A percentile compares a stretch with the other conserved stretches of the same genome.
Evolutionary conservation across 2,888 invertebrate species (phyloP).

Genomic region (Amblyjoppa proteus): DNA sequence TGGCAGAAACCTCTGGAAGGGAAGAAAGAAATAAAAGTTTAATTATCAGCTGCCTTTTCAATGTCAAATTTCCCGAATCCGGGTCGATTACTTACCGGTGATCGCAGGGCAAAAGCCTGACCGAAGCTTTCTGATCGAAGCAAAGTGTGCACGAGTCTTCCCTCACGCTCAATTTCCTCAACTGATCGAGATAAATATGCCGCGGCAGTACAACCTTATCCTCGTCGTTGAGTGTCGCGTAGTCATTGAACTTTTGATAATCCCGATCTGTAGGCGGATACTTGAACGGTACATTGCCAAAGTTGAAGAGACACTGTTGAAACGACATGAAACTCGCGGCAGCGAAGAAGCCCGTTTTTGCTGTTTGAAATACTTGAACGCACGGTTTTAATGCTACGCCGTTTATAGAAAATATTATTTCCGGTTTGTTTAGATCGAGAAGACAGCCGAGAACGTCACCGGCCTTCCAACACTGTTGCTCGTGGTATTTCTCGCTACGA

Average conservation of each 20-base stretch:
- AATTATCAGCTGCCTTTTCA: not conserved
- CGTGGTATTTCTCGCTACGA: slow-evolving; percentile 87
- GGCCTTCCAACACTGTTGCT: slow-evolving; percentile 90
- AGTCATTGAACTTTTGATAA: slow-evolving; percentile 92
- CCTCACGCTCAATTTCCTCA: slow-evolving; percentile 90
- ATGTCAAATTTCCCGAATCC: not conserved
- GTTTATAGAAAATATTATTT: slow-evolving; percentile 94
- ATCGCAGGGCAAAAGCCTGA: slow-evolving; percentile 92
- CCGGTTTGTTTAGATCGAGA: slow-evolving; percentile 90
- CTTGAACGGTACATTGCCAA: slow-evolving; percentile 92
- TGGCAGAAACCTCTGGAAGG: slow-evolving; percentile 93
- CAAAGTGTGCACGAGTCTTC: slow-evolving; percentile 96
- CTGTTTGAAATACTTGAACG: slow-evolving; percentile 91
- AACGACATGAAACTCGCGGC: slow-evolving; percentile 99
- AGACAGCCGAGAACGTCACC: slow-evolving; percentile 95
- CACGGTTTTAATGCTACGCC: slow-evolving; percentile 90
- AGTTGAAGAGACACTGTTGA: slow-evolving; percentile 97
- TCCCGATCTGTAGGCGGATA: slow-evolving; percentile 89
- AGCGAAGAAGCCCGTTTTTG: slow-evolving; percentile 95
- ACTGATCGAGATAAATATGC: slow-evolving; percentile 91
- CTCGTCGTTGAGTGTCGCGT: slow-evolving; percentile 90
- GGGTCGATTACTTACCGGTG: slow-evolving; percentile 89
- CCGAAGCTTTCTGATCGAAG: slow-evolving; percentile 92
- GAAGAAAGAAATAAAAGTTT: slow-evolving; percentile 77
- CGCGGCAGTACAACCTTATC: slow-evolving; percentile 94